A percentile compares a stretch with the other conserved stretches of the same genome.
phyloP scores from a whole-genome alignment of 2,113 vertebrate genomes.

The Cyrtonyx montezumae region DNA sequence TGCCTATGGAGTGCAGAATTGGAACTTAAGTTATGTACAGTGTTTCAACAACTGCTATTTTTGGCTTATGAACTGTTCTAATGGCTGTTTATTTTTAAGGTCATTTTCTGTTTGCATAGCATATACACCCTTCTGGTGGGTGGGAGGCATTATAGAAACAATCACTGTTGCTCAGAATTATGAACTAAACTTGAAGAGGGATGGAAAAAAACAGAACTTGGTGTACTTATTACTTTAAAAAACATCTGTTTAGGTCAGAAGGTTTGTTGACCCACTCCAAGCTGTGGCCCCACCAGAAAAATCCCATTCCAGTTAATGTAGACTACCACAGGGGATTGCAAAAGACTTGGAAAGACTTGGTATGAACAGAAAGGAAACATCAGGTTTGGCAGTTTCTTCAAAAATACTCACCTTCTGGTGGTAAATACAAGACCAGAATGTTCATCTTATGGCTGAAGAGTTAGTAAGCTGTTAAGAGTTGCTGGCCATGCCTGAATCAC shows the following conservation, averaged over 20 bases:
- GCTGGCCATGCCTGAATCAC: background rate
- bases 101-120: slow-evolving; percentile 46
- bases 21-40: background rate
- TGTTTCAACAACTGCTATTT: slow-evolving; percentile 43
- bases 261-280: slow-evolving; percentile 14
- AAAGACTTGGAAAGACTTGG: background rate
- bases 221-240: slow-evolving; percentile 21
- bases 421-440: background rate
- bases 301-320: background rate
- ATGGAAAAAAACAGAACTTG: slow-evolving; percentile 27
- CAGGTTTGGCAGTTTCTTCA: background rate
- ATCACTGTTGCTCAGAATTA: background rate
- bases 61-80: background rate
- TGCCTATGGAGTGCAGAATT: background rate
- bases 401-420: background rate
- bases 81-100: slow-evolving; percentile 49
- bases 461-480: background rate
- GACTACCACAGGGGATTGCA: background rate
- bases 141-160: slow-evolving; percentile 38
- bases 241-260: slow-evolving; percentile 56
- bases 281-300: background rate
- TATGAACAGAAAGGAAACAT: background rate
- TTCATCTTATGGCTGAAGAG: background rate
- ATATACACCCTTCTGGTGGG: slow-evolving; percentile 50
- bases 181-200: background rate